Conservation (phyloP, 2,113 vertebrate genomes). For the Erythrocercus mccallii region DNA sequence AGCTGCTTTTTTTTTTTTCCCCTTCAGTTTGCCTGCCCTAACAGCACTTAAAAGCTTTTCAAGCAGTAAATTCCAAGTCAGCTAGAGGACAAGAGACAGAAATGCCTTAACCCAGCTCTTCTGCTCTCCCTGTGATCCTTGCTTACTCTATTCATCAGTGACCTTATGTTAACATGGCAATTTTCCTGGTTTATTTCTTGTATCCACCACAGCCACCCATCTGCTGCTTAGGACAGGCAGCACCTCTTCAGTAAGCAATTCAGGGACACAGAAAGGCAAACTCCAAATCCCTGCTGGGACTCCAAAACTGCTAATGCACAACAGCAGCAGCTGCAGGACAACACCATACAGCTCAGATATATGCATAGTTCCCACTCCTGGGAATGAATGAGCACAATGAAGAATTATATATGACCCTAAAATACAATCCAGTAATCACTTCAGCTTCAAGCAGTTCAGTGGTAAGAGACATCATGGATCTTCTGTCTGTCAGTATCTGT, state of each 20-base stretch:
- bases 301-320: not conserved
- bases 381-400: not conserved
- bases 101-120: not conserved
- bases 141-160: not conserved
- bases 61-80: slow-evolving; percentile 33
- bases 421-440: not conserved
- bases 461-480: not conserved
- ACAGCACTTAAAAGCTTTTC: not conserved
- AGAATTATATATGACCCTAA: not conserved
- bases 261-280: not conserved
- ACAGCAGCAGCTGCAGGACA: not conserved
- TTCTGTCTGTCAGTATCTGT: not conserved
- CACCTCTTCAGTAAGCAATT: not conserved
- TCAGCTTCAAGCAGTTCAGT: not conserved
- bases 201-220: not conserved
- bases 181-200: not conserved
- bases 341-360: not conserved
- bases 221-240: not conserved
- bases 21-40: not conserved
- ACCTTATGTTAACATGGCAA: not conserved
- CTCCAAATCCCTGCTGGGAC: rapidly evolving
- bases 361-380: not conserved
- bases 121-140: not conserved
- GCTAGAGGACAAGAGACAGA: not conserved
- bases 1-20: not conserved